Evolutionary conservation across 2,888 invertebrate genomes (phyloP), one percentile per base, ranked within the genome.

Genomic region (Drosophila mulleri): DNA sequence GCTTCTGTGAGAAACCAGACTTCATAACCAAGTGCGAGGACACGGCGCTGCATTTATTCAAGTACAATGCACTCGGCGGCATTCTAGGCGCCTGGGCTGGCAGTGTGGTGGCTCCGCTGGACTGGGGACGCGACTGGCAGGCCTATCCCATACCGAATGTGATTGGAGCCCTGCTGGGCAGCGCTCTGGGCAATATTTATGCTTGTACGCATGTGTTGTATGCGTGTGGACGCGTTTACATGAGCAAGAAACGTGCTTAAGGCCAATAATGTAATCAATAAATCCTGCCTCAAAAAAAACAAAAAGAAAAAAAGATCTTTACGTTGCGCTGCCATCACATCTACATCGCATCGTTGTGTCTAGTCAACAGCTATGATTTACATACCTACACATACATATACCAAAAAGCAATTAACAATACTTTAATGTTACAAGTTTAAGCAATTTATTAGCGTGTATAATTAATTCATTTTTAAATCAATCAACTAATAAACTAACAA

Each of bases 111-210:
- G 96, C 97, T 66, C 97, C 98, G 2, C 93, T 98, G 42, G 98
- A 98, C 91, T 98, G 98, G 98, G 96, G 97, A 89, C 94, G 95
- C 71, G 96, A 96, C 14, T 98, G 97, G 97, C 97, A 97, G 94
- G 68, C 84, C 0, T 96, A 96, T 95, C 96, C 96, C 1, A 94
- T 95, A 84, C 95, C 96, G 4, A 95, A 95, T 86, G 93, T 94
- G 29, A 92, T 94, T 41, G 96, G 96, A 8, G 94, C 95, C 1
- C 84, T 96, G 5, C 72, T 94, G 52, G 95, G 95, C 14, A 94
- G 94, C 82, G 93, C 94, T 39, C 61, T 94, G 37, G 94, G 94
- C 4, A 94, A 94, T 78, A 93, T 94, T 8, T 92, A 91, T 62
- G 90, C 90, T 3, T 93, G 93, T 54, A 90, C 91, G 6, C 92